A percentile compares a stretch with the other conserved stretches of the same genome.
These are phyloP conservation scores for Spinus pinus DNA, from an alignment of 2,797 vertebrate genomes.

Conservation along the genomic window DNA sequence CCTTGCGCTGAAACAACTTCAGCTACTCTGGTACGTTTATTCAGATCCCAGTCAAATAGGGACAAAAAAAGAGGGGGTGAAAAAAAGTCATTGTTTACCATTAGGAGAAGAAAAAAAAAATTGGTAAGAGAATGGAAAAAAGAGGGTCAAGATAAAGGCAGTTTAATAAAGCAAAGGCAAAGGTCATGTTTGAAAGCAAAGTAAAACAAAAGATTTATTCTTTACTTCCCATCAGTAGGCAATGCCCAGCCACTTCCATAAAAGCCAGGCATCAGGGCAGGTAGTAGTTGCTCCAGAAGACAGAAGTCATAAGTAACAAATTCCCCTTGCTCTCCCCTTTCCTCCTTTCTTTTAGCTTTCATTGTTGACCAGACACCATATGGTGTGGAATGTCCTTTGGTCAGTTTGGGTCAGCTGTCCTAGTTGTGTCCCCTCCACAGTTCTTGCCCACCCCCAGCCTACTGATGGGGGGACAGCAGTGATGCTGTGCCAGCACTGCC, in stretches of 20 bases:
- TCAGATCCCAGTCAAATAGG: background rate
- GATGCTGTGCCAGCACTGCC: background rate
- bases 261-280: background rate
- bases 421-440: background rate
- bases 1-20: background rate
- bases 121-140: background rate
- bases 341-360: background rate
- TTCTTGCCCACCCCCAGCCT: background rate
- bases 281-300: background rate
- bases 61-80: background rate
- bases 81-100: background rate
- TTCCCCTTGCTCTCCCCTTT: background rate
- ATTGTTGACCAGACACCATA: background rate
- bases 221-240: background rate
- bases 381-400: background rate
- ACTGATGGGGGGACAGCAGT: rapidly evolving
- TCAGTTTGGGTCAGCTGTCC: background rate
- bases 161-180: background rate
- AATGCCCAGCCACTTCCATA: background rate
- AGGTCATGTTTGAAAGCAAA: background rate
- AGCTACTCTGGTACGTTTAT: background rate
- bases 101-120: background rate
- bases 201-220: background rate
- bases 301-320: background rate
- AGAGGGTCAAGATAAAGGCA: background rate